Evolutionary conservation across 2,113 vertebrate genomes (phyloP).

Genomic region (Syrmaticus mikado): DNA sequence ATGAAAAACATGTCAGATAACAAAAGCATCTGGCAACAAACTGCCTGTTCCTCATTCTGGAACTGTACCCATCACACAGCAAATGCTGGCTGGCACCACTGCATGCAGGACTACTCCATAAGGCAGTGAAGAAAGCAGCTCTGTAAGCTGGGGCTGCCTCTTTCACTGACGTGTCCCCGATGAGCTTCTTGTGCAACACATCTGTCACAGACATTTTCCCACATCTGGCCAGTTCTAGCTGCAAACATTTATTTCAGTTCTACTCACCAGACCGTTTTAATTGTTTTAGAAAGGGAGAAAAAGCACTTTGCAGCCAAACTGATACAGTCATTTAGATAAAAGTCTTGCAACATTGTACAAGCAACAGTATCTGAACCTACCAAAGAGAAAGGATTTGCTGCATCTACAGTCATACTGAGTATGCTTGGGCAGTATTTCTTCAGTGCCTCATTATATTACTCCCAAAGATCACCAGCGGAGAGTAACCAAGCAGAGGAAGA

Average conservation of each 20-base stretch:
- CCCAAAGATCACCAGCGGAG: not conserved
- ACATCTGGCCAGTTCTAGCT: not conserved
- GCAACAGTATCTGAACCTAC: not conserved
- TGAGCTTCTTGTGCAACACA: not conserved
- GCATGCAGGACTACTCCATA: not conserved
- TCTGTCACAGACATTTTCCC: not conserved
- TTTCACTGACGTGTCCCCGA: not conserved
- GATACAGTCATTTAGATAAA: not conserved
- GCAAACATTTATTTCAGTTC: not conserved
- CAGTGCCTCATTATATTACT: not conserved
- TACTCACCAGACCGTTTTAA: not conserved
- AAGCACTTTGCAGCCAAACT: not conserved
- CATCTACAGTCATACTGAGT: not conserved
- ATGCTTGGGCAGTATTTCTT: fast-evolving
- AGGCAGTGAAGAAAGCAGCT: not conserved
- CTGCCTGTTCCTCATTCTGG: not conserved
- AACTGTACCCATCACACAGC: not conserved
- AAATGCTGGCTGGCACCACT: not conserved
- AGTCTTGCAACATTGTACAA: not conserved
- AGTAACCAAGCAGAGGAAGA: not conserved
- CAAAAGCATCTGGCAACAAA: not conserved
- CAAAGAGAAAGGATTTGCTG: not conserved
- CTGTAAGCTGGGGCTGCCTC: not conserved
- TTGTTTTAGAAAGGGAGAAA: not conserved
- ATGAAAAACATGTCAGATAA: not conserved